Percentiles rank a stretch among this genome's conserved stretches.
These are phyloP conservation scores for Psilopsiagon aurifrons DNA, from an alignment of 2,113 vertebrate genomes.

Conservation along the genomic window DNA sequence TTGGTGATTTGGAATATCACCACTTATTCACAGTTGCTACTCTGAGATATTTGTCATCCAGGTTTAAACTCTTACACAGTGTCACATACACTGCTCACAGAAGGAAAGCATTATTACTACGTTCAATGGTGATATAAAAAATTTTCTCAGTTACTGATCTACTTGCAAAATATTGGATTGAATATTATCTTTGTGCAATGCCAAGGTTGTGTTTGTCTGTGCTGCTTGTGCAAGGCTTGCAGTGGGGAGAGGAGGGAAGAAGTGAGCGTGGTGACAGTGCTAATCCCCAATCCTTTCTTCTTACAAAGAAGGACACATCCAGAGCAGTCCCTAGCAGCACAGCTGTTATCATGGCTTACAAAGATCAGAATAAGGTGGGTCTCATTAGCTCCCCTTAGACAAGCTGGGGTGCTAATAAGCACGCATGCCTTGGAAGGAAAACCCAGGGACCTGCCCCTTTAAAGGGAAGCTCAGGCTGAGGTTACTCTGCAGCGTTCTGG, in stretches of 20 bases:
- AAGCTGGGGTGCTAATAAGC: background rate
- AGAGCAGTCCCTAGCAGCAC: background rate
- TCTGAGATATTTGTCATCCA: background rate
- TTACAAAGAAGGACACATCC: background rate
- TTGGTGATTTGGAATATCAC: background rate
- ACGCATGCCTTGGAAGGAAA: background rate
- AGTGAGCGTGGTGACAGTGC: background rate
- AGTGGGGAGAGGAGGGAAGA: background rate
- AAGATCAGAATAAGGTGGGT: background rate
- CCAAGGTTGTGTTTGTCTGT: background rate
- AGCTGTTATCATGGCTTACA: background rate
- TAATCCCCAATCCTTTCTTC: background rate
- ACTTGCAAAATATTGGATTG: background rate
- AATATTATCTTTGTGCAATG: background rate
- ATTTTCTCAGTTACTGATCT: background rate
- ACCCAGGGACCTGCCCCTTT: background rate
- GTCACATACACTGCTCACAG: background rate
- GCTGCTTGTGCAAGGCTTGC: background rate
- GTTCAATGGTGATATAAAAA: background rate
- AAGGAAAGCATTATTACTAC: background rate
- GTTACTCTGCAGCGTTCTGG: background rate
- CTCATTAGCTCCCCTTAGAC: background rate
- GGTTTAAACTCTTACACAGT: background rate
- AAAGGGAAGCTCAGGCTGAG: background rate
- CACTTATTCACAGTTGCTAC: background rate